These are phyloP conservation scores for Syngnathus floridae DNA, from an alignment of 2,113 vertebrate genomes.

Conservation along the genomic window DNA sequence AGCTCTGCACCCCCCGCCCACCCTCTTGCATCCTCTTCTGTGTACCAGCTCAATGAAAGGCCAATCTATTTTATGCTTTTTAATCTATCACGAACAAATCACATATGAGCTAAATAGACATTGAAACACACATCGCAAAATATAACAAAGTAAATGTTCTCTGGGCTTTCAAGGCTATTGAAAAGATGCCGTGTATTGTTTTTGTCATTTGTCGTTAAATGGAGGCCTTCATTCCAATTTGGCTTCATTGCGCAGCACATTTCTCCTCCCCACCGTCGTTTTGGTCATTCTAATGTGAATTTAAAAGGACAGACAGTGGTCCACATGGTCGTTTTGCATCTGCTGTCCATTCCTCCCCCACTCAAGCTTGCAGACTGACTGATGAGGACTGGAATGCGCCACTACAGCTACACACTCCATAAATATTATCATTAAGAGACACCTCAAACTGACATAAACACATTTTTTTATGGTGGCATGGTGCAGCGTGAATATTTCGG, in stretches of 20 bases:
- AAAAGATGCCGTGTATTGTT: not conserved
- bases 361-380: constrained; percentile 25
- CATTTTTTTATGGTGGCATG: not conserved
- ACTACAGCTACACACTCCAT: constrained; percentile 8
- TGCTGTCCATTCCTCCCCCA: constrained; percentile 2
- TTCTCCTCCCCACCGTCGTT: not conserved
- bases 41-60: constrained; percentile 1
- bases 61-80: constrained; percentile 1
- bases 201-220: not conserved
- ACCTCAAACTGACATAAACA: not conserved
- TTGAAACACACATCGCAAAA: not conserved
- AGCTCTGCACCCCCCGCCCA: constrained; percentile 34
- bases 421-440: constrained; percentile 17
- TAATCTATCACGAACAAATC: not conserved
- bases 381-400: constrained; percentile 24
- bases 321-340: constrained; percentile 73
- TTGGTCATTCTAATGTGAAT: not conserved
- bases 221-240: not conserved
- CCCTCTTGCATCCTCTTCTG: constrained; percentile 20
- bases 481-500: not conserved
- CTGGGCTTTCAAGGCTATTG: not conserved
- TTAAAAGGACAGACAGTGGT: constrained; percentile 21
- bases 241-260: not conserved
- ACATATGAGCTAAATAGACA: not conserved
- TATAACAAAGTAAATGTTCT: not conserved